Evolutionary conservation across 1,140 invertebrate genomes (phyloP).

Genomic region (Drosophila kanapiae): DNA sequence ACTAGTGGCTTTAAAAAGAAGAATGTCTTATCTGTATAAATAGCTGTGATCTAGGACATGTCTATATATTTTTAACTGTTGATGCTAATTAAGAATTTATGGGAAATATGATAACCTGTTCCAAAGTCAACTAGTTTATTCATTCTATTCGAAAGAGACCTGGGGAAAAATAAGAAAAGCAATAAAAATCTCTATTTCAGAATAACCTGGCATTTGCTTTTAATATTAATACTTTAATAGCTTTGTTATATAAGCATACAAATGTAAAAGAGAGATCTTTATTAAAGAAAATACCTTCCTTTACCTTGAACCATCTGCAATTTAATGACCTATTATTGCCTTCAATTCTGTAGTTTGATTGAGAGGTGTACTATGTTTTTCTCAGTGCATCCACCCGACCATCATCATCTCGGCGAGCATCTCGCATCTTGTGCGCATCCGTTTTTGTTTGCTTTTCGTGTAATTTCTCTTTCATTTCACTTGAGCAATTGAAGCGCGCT

Average conservation of each 20-base stretch:
- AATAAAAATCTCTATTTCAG: no score
- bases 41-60: not conserved
- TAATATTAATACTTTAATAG: not conserved
- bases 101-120: not conserved
- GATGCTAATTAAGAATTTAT: no score
- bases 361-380: not conserved
- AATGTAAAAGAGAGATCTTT: not conserved
- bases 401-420: slow-evolving; percentile 43
- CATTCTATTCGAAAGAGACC: not conserved
- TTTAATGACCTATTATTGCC: not conserved
- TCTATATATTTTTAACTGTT: not conserved
- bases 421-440: slow-evolving; percentile 64
- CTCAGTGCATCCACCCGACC: slow-evolving; percentile 17
- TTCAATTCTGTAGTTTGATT: not conserved
- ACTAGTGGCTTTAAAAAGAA: not conserved
- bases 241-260: no score
- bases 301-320: not conserved
- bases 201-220: not conserved
- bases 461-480: slow-evolving; percentile 85
- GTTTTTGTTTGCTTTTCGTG: slow-evolving; percentile 79
- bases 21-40: not conserved
- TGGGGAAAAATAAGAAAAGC: not conserved
- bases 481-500: slow-evolving; percentile 82
- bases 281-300: not conserved
- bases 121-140: no score